These are phyloP conservation scores for Cydia splendana DNA, from an alignment of 1,140 invertebrate species.

Conservation along the genomic window DNA sequence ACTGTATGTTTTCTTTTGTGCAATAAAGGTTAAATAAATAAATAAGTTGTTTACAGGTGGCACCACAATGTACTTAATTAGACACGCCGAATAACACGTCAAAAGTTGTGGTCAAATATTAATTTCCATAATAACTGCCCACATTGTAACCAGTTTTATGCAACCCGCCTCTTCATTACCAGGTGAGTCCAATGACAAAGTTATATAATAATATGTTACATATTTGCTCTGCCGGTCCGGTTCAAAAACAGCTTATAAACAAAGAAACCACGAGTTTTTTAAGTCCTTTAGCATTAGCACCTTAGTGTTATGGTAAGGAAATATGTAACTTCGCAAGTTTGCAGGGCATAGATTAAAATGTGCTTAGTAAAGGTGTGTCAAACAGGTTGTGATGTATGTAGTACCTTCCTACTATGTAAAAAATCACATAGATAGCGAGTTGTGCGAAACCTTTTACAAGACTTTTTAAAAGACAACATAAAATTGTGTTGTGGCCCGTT, in stretches of 20 bases:
- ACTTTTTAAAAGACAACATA: no score
- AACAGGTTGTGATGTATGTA: not conserved
- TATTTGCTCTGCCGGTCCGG: not conserved
- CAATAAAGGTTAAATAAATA: no score
- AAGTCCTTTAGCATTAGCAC: not conserved
- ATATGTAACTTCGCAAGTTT: conserved; percentile 7
- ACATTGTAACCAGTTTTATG: conserved; percentile 8
- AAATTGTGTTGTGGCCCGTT: no score
- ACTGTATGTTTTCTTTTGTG: no score
- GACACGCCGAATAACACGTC: not conserved
- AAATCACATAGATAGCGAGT: not conserved
- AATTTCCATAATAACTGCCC: conserved; percentile 8
- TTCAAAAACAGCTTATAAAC: not conserved
- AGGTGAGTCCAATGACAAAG: not conserved
- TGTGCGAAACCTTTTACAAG: no score
- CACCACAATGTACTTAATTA: conserved; percentile 1
- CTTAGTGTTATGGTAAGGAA: not conserved
- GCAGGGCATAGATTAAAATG: conserved; percentile 9
- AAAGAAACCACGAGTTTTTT: not conserved
- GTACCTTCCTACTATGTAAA: not conserved
- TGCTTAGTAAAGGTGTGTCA: conserved; percentile 17
- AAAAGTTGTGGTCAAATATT: conserved; percentile 28
- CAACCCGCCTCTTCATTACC: conserved; percentile 14
- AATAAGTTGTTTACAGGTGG: no score
- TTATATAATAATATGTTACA: conserved; percentile 28